Conservation (phyloP, 2,797 vertebrate genomes). For the Mionectes olivaceus region DNA sequence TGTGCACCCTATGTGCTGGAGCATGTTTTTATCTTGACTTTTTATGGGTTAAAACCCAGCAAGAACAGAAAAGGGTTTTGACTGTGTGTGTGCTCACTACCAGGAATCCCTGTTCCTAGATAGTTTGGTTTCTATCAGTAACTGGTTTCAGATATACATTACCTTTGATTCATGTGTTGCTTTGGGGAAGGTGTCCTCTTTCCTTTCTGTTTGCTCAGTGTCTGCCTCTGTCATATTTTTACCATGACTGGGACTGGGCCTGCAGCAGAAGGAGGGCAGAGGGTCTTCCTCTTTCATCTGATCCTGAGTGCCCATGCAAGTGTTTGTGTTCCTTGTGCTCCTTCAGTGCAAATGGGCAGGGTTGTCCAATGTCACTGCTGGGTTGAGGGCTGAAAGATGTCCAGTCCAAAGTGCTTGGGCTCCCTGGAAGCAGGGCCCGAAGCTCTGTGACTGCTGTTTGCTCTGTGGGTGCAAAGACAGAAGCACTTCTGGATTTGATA, state of each 20-base stretch:
- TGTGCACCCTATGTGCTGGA: neutral
- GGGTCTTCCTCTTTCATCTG: neutral
- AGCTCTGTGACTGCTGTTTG: neutral
- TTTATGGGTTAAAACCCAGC: neutral
- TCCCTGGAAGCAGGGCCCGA: neutral
- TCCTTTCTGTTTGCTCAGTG: neutral
- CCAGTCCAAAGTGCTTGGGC: neutral
- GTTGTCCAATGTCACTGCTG: neutral
- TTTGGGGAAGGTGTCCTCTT: neutral
- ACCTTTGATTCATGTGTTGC: neutral
- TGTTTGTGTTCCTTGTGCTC: neutral
- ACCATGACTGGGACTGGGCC: fast-evolving
- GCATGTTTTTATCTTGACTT: neutral
- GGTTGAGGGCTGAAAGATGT: neutral
- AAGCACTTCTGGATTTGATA: neutral
- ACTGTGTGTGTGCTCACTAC: neutral
- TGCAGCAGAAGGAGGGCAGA: neutral
- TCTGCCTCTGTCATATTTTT: neutral
- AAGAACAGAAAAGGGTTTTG: neutral
- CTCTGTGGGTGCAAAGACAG: neutral
- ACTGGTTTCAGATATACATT: neutral
- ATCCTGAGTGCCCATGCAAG: neutral
- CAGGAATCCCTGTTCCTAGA: neutral
- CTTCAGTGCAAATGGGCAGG: neutral
- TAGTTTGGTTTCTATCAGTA: neutral